A percentile compares a stretch with the other conserved stretches of the same genome.
Conservation (phyloP, 2,888 invertebrate species). For the Aquatica leii region DNA sequence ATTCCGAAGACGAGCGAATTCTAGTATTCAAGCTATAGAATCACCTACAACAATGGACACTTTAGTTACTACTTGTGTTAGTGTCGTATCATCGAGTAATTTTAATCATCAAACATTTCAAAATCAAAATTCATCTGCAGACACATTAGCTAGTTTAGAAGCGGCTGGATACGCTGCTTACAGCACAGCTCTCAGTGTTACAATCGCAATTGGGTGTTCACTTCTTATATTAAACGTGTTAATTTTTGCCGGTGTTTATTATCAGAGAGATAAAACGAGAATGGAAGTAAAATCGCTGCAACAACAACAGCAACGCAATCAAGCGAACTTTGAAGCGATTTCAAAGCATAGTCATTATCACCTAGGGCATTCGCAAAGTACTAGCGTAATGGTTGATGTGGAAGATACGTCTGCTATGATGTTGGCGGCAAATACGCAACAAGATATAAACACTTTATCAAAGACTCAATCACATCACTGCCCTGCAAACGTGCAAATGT, state of each 20-base stretch:
- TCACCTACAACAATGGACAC: conserved; percentile 75
- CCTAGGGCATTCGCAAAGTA: conserved; percentile 78
- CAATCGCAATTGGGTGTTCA: conserved; percentile 83
- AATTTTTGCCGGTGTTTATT: conserved; percentile 86
- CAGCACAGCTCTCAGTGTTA: conserved; percentile 79
- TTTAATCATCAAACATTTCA: conserved; percentile 66
- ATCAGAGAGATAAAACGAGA: conserved; percentile 79
- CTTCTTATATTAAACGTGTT: conserved; percentile 82
- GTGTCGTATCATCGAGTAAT: conserved; percentile 61
- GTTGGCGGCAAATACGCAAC: conserved; percentile 65
- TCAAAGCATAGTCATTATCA: conserved; percentile 84
- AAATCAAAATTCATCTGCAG: conserved; percentile 71
- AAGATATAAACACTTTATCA: conserved; percentile 63
- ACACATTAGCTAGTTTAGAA: conserved; percentile 80
- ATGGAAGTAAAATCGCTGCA: conserved; percentile 81
- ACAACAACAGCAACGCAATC: conserved; percentile 77
- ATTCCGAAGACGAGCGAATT: conserved; percentile 66
- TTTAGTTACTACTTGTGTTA: conserved; percentile 76
- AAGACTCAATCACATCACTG: conserved; percentile 66
- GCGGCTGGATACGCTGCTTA: conserved; percentile 81
- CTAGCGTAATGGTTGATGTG: conserved; percentile 84
- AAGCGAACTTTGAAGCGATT: conserved; percentile 74
- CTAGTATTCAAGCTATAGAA: conserved; percentile 69
- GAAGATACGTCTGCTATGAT: conserved; percentile 71
- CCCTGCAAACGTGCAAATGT: conserved; percentile 60